These are phyloP conservation scores for Pterocles burchelli DNA, from an alignment of 2,113 vertebrate genomes.

Conservation along the genomic window DNA sequence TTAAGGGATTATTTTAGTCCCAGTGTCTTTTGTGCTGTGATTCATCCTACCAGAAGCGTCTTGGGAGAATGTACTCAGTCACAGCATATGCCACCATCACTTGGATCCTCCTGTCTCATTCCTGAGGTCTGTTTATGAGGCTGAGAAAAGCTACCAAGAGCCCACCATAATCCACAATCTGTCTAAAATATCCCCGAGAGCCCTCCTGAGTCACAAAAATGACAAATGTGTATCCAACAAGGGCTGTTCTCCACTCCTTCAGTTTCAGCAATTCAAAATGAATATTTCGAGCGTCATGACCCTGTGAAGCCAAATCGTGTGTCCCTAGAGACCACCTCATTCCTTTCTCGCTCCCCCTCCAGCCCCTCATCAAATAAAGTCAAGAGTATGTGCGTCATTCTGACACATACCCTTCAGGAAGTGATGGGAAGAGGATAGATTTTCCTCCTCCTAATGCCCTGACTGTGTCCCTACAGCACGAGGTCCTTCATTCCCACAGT, in stretches of 20 bases:
- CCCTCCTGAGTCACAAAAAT: slow-evolving; percentile 49
- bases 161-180: slow-evolving; percentile 8
- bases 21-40: background rate
- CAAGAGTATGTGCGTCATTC: slow-evolving; percentile 47
- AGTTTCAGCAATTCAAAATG: slow-evolving; percentile 41
- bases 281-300: slow-evolving; percentile 21
- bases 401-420: slow-evolving; percentile 58
- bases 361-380: slow-evolving; percentile 25
- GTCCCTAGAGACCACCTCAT: slow-evolving; percentile 28
- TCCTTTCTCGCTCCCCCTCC: slow-evolving; percentile 2
- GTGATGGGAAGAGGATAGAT: slow-evolving; percentile 67
- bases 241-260: background rate
- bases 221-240: slow-evolving; percentile 45
- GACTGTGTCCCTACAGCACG: slow-evolving; percentile 47
- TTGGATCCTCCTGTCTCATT: background rate
- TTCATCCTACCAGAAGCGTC: background rate
- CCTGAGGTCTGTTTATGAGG: slow-evolving; percentile 11
- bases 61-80: background rate
- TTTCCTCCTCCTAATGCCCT: slow-evolving; percentile 63
- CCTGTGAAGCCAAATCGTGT: background rate
- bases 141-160: slow-evolving; percentile 46
- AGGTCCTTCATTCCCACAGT: slow-evolving; percentile 67
- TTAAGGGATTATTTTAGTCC: background rate
- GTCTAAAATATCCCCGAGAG: slow-evolving; percentile 44
- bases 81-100: background rate